Conservation (phyloP, 2,797 vertebrate genomes). For the Sarcoramphus papa region DNA sequence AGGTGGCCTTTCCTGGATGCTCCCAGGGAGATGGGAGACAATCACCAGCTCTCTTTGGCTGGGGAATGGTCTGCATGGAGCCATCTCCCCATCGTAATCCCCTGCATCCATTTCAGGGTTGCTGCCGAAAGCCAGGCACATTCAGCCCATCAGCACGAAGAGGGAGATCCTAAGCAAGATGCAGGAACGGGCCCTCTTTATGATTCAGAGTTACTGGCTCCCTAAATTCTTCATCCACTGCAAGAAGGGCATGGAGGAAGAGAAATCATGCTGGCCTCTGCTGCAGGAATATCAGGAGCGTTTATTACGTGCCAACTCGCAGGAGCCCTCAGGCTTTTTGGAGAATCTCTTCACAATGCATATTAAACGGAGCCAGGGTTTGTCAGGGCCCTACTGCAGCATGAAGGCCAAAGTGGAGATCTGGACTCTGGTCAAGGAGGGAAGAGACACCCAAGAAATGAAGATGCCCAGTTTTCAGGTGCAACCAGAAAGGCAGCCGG, state of each 20-base stretch:
- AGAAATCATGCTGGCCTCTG: slow-evolving; percentile 46
- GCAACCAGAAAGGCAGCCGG: background rate
- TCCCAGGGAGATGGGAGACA: background rate
- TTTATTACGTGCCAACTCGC: background rate
- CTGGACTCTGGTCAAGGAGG: slow-evolving; percentile 35
- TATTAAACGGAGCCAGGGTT: background rate
- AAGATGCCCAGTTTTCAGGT: background rate
- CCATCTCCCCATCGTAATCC: background rate
- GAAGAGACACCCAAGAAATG: background rate
- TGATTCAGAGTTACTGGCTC: slow-evolving; percentile 75
- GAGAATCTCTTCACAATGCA: background rate
- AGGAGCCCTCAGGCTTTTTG: background rate
- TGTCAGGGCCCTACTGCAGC: slow-evolving; percentile 54
- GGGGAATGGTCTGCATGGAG: background rate
- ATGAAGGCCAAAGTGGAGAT: slow-evolving; percentile 54
- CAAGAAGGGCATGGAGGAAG: slow-evolving; percentile 52
- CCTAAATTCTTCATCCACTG: slow-evolving; percentile 74
- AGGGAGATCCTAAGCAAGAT: slow-evolving; percentile 69
- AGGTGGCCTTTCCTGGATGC: background rate
- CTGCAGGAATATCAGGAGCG: slow-evolving; percentile 53
- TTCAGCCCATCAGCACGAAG: slow-evolving; percentile 33
- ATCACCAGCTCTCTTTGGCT: background rate
- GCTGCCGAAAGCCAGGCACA: slow-evolving; percentile 19
- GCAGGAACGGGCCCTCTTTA: slow-evolving; percentile 66
- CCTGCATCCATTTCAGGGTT: slow-evolving; percentile 50